A percentile compares a stretch with the other conserved stretches of the same genome.
Conservation (phyloP, 2,797 vertebrate species). For the Microcaecilia unicolor region DNA sequence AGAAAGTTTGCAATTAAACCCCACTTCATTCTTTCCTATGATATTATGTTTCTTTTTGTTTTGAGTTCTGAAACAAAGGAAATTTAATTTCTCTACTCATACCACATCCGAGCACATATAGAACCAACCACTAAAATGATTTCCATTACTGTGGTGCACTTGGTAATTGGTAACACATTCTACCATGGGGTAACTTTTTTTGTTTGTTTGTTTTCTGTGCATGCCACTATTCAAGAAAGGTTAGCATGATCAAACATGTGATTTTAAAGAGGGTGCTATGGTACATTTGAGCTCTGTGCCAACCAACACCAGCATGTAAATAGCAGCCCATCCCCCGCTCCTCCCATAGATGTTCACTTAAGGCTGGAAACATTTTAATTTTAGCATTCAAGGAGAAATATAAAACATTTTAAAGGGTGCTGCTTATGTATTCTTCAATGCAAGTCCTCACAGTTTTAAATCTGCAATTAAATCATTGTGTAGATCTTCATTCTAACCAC, state of each 20-base stretch:
- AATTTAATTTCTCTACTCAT: slow-evolving; percentile 31
- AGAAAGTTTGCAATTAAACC: not conserved
- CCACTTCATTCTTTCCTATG: slow-evolving; percentile 13
- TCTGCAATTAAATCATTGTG: no score
- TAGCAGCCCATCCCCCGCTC: no score
- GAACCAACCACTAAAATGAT: slow-evolving; percentile 17
- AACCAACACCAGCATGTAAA: no score
- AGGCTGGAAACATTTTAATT: no score
- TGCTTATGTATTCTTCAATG: no score
- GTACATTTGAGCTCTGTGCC: no score
- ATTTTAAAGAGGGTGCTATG: slow-evolving; percentile 23
- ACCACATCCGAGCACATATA: slow-evolving; percentile 31
- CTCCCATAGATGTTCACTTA: no score
- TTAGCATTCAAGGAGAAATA: no score
- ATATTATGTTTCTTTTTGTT: slow-evolving; percentile 28
- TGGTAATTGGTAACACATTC: slow-evolving; percentile 41
- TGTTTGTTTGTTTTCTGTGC: slow-evolving; percentile 31
- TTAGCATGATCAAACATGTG: slow-evolving; percentile 24
- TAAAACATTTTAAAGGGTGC: no score
- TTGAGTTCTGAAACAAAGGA: slow-evolving; percentile 36
- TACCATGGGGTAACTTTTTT: slow-evolving; percentile 8
- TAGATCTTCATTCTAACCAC: no score
- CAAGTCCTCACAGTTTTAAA: no score
- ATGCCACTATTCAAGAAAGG: slow-evolving; percentile 27
- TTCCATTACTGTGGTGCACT: slow-evolving; percentile 25